These are phyloP conservation scores for Parasteatoda tepidariorum DNA, from an alignment of 1,140 invertebrate species.

Conservation along the genomic window DNA sequence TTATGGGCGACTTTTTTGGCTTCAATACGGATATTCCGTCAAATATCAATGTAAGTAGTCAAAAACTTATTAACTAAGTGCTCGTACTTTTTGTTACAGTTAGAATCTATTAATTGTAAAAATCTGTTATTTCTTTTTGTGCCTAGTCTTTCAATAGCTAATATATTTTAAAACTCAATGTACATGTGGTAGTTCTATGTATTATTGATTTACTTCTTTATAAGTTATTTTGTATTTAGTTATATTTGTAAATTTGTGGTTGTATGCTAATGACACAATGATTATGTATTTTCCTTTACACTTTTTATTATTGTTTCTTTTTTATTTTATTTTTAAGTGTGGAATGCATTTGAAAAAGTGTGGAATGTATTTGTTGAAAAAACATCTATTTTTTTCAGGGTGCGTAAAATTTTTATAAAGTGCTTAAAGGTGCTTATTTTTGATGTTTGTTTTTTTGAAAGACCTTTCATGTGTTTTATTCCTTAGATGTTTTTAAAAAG, in stretches of 20 bases:
- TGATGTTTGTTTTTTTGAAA: too few relatives aligned
- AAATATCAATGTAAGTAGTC: constrained; percentile 17
- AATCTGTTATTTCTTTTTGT: background rate
- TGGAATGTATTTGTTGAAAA: too few relatives aligned
- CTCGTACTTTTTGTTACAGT: background rate
- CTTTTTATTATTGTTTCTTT: background rate
- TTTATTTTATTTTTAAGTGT: background rate
- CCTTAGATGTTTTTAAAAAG: too few relatives aligned
- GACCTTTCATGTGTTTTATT: too few relatives aligned
- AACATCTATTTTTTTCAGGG: too few relatives aligned
- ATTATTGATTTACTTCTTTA: background rate
- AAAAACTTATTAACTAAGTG: background rate
- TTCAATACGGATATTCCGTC: constrained; percentile 36
- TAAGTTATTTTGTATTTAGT: background rate
- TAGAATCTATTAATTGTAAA: background rate
- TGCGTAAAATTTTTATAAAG: too few relatives aligned
- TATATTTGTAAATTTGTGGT: background rate
- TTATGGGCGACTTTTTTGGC: constrained; percentile 53
- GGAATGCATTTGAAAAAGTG: background rate
- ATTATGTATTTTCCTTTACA: background rate
- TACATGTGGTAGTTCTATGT: background rate
- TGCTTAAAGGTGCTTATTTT: too few relatives aligned
- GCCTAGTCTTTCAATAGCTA: background rate
- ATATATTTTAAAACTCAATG: background rate
- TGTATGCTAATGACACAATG: background rate